Evolutionary conservation across 2,888 invertebrate genomes (phyloP), one percentile per base, ranked within the genome.

Genomic region (Bedellia somnulentella): DNA sequence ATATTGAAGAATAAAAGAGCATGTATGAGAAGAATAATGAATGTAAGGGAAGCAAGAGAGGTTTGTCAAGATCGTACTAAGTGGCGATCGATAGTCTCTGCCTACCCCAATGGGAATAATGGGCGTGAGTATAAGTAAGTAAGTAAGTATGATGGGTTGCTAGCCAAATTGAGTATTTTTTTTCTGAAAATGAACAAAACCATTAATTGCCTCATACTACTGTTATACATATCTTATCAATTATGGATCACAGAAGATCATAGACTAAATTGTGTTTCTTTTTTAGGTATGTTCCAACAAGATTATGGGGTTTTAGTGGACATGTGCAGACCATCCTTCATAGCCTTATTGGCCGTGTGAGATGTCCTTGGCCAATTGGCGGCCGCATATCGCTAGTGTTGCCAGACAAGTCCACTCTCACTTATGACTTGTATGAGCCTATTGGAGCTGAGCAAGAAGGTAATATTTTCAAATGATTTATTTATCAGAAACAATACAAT

Each of bases 261-360:
- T n/a, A n/a, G n/a, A n/a, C n/a, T n/a, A n/a, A n/a, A n/a, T n/a
- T n/a, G n/a, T n/a, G n/a, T n/a, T 23, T 32, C n/a, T 39, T 37
- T 80, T 81, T 24, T 71, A 94, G 93, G 34, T 94, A 94, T 63
- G 79, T 87, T 43, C 94, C 94, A 29, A 91, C 94, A 29, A 78
- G 90, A 41, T 61, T 95, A 43, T 96, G 95, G 95, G 96, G 96
- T 34, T 93, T 92, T 62, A 94, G 93, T 61, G 95, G 95, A 8
- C 95, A 96, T 61, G 85, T 95, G 12, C 95, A 96, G 62, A 95
- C 95, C 2, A 87, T 94, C 35, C 73, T 94, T 30, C 95, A 95
- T 67, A 94, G 93, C 47, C 80, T 90, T 40, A 86, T 91, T 36
- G 90, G 91, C 14, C 82, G 94, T 32, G 87, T 93, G 14, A 83